Base-by-base conservation (phyloP, 1,140 invertebrate genomes). In the Drosophila nigromelanica region DNA sequence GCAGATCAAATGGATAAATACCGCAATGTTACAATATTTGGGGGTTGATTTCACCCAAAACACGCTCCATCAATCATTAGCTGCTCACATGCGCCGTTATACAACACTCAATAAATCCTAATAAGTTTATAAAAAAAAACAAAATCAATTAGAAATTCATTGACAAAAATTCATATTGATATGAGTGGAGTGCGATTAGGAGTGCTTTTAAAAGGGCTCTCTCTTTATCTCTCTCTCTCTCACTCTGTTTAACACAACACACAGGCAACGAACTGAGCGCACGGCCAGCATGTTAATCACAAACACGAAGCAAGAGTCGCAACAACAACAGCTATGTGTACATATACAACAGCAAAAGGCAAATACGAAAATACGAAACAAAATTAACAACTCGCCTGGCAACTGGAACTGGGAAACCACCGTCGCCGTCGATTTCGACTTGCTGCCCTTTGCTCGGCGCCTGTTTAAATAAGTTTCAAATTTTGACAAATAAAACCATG, bases 401-500 rank as follows among this genome's bases (percentile, higher is more conserved):
- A 71, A 78, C 72, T 43, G 60, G 50, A 60, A 58, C 47, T 60
- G 68, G 24, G 37, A 39, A 48, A 50, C 56, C 33, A 1, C 30
- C 30, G 30, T 50, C 18, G 35, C n/a, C 55, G 63, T 47, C 21
- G 42, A 2, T 27, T 68, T 58, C 64, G 33, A 43, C 66, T 76
- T 67, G 60, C 67, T 86, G 62, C 59, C 47, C 56, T 68, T 85
- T 73, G 58, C 78, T 91, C 48, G 64, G 76, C 90, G 90, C 90
- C 90, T 89, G 90, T 80, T 91, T 78, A 91, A 91, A 91, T 91
- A 91, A 90, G 90, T 91, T 91, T 91, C 90, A 91, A 90, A 91
- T 91, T 91, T 91, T 91, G 90, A 91, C 90, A 91, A 91, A 91
- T 76, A 91, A 91, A 91, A 91, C 85, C 90, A 87, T 91, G 82